Conservation (phyloP, 2,888 invertebrate species). For the Pogonocherus hispidulus region DNA sequence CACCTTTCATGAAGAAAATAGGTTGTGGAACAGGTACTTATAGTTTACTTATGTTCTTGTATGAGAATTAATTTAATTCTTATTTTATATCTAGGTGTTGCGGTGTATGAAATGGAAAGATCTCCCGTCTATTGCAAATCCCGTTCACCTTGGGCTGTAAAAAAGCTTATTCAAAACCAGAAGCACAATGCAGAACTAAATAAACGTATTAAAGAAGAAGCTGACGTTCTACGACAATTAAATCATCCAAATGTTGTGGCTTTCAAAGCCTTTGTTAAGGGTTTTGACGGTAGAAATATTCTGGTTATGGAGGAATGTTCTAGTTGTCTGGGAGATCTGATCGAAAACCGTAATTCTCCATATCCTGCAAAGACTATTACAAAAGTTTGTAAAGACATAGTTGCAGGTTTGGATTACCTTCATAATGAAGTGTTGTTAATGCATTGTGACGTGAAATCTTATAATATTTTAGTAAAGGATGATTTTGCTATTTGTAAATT, state of each 20-base stretch:
- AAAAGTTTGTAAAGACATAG: conserved; percentile 78
- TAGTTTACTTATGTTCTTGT: no score
- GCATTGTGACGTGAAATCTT: conserved; percentile 89
- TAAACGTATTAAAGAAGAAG: conserved; percentile 78
- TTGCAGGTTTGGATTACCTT: conserved; percentile 82
- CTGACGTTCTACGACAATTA: conserved; percentile 77
- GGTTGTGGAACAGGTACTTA: conserved; percentile 87
- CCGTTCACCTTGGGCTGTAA: conserved; percentile 90
- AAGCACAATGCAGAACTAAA: conserved; percentile 66
- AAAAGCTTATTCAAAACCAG: conserved; percentile 73
- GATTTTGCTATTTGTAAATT: conserved; percentile 83
- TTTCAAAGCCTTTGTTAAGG: conserved; percentile 73
- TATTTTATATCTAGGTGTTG: no score
- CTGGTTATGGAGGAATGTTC: conserved; percentile 86
- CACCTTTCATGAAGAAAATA: conserved; percentile 80
- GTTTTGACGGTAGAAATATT: conserved; percentile 73
- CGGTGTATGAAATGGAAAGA: conserved; percentile 82
- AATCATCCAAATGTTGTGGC: conserved; percentile 89
- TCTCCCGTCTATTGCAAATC: conserved; percentile 78
- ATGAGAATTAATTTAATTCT: no score
- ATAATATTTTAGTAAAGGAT: conserved; percentile 83
- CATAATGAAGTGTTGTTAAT: conserved; percentile 80
- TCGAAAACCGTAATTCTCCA: conserved; percentile 78
- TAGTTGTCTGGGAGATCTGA: conserved; percentile 79
- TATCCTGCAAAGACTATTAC: conserved; percentile 76